Evolutionary conservation across 2,797 vertebrate species (phyloP).

Genomic region (Eospalax fontanierii): DNA sequence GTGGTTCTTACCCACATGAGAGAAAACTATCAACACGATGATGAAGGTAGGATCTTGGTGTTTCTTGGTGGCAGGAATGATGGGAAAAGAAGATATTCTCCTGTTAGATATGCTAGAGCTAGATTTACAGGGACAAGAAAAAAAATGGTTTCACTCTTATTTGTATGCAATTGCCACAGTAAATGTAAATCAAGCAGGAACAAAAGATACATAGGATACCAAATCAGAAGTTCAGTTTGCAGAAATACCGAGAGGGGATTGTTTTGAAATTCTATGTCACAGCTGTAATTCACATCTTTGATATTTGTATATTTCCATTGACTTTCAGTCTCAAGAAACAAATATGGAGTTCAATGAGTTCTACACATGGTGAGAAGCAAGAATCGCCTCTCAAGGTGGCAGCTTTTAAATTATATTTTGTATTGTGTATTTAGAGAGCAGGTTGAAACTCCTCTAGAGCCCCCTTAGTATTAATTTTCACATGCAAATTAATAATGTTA

Average conservation of each 20-base stretch:
- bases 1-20: not conserved
- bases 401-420: not conserved
- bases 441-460: not conserved
- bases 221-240: slow-evolving; percentile 62
- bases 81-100: not conserved
- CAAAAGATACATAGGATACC: slow-evolving; percentile 43
- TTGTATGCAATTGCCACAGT: not conserved
- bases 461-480: not conserved
- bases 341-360: slow-evolving; percentile 16
- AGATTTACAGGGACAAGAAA: not conserved
- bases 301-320: not conserved
- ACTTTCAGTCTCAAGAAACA: slow-evolving; percentile 36
- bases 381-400: not conserved
- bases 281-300: slow-evolving; percentile 37
- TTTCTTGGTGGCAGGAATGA: not conserved
- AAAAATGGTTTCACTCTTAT: not conserved
- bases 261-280: slow-evolving; percentile 54
- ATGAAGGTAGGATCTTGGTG: not conserved
- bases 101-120: not conserved
- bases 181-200: slow-evolving; percentile 57
- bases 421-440: not conserved
- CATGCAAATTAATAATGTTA: not conserved
- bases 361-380: not conserved
- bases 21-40: no score
- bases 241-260: not conserved